These are phyloP conservation scores for Psophia crepitans DNA, from an alignment of 2,113 vertebrate genomes.

Conservation along the genomic window DNA sequence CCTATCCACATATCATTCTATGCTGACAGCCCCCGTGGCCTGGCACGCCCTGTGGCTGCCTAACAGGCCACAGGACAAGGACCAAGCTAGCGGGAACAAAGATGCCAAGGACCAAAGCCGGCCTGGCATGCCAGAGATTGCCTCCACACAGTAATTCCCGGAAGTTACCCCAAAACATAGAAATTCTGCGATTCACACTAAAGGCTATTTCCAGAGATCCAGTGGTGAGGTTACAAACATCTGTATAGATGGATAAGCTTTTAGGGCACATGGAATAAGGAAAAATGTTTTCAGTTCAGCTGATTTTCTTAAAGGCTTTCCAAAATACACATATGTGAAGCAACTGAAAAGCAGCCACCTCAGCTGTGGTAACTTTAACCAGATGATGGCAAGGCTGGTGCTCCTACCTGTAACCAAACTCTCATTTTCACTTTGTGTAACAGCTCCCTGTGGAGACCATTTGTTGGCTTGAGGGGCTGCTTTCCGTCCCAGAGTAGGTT, in stretches of 20 bases:
- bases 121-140: not conserved
- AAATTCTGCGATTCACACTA: not conserved
- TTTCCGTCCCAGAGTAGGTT: not conserved
- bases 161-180: not conserved
- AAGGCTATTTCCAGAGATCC: not conserved
- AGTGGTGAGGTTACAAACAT: not conserved
- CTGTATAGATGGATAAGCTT: rapidly evolving
- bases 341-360: not conserved
- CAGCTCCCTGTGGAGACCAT: not conserved
- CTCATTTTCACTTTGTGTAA: not conserved
- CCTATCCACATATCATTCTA: not conserved
- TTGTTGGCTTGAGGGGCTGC: not conserved
- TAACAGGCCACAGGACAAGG: not conserved
- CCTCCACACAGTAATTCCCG: not conserved
- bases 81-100: not conserved
- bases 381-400: rapidly evolving
- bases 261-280: not conserved
- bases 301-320: not conserved
- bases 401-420: not conserved
- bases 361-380: not conserved
- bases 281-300: not conserved
- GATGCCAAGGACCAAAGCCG: not conserved
- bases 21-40: not conserved
- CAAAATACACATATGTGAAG: rapidly evolving
- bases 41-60: not conserved